phyloP scores from a whole-genome alignment of 2,797 vertebrate species.

The Nasua narica region DNA sequence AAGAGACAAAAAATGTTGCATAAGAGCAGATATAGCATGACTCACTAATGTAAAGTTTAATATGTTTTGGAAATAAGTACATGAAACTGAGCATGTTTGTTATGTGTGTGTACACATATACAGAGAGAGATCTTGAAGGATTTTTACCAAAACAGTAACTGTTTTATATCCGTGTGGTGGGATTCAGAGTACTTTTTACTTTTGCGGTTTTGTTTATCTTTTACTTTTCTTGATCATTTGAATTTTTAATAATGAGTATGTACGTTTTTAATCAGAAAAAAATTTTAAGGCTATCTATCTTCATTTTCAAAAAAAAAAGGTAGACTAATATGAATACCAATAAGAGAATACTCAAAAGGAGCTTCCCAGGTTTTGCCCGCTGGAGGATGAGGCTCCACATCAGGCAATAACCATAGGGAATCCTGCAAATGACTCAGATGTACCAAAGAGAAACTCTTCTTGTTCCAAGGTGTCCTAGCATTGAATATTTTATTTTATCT shows the following conservation, averaged over 20 bases:
- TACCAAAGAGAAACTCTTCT: not conserved
- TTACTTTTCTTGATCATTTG: not conserved
- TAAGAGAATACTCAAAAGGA: not conserved
- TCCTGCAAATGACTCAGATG: not conserved
- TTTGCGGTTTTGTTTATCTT: not conserved
- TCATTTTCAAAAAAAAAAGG: not conserved
- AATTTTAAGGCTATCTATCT: not conserved
- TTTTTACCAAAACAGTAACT: not conserved
- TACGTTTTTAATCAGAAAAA: not conserved
- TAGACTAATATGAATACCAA: not conserved
- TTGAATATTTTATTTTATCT: not conserved
- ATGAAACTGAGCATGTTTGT: not conserved
- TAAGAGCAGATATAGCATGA: not conserved
- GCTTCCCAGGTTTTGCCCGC: not conserved
- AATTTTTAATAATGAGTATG: not conserved
- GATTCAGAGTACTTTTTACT: not conserved
- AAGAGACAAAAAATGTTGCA: not conserved
- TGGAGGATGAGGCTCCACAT: rapidly evolving
- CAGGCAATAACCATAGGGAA: not conserved
- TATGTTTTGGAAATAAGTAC: not conserved
- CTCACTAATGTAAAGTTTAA: not conserved
- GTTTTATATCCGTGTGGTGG: not conserved
- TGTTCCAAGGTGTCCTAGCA: not conserved
- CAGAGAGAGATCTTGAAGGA: not conserved
- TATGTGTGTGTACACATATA: not conserved